phyloP scores from a whole-genome alignment of 2,888 invertebrate genomes.

The Drosophila borborema region DNA sequence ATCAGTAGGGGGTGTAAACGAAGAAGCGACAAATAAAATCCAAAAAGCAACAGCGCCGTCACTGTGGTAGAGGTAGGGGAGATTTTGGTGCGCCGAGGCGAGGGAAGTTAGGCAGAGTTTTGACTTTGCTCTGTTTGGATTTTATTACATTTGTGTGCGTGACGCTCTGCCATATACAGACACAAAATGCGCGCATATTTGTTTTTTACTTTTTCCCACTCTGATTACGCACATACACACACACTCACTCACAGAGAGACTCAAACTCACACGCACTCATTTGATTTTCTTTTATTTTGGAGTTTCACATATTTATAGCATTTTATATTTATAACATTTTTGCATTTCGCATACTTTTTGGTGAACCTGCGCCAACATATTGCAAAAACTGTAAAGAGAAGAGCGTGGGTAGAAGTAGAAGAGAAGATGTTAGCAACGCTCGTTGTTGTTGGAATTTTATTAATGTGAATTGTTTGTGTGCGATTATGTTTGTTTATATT shows the following conservation, averaged over 20 bases:
- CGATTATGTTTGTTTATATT: slow-evolving; percentile 6
- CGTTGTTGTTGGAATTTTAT: slow-evolving; percentile 14
- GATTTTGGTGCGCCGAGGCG: neutral
- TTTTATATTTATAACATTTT: slow-evolving; percentile 55
- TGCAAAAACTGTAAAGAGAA: slow-evolving; percentile 66
- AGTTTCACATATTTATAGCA: slow-evolving; percentile 61
- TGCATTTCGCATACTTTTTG: slow-evolving; percentile 61
- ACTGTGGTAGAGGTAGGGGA: slow-evolving; percentile 21
- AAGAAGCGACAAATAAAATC: slow-evolving; percentile 61
- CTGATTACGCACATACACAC: slow-evolving; percentile 28
- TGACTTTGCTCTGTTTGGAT: slow-evolving; percentile 68
- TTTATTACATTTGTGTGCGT: slow-evolving; percentile 67
- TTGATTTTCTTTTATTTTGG: slow-evolving; percentile 51
- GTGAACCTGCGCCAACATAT: slow-evolving; percentile 78
- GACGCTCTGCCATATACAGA: slow-evolving; percentile 71
- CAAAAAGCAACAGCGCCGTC: slow-evolving; percentile 75
- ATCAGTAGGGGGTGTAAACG: neutral
- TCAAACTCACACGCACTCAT: slow-evolving; percentile 26
- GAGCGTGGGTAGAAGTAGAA: slow-evolving; percentile 33
- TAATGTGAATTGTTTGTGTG: neutral
- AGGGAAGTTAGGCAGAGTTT: slow-evolving; percentile 21
- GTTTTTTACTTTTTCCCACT: slow-evolving; percentile 62
- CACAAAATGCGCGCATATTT: slow-evolving; percentile 79
- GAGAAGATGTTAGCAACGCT: slow-evolving; percentile 40
- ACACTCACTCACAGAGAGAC: slow-evolving; percentile 13